phyloP scores from a whole-genome alignment of 2,797 vertebrate species.

The Anolis apletophallus region DNA sequence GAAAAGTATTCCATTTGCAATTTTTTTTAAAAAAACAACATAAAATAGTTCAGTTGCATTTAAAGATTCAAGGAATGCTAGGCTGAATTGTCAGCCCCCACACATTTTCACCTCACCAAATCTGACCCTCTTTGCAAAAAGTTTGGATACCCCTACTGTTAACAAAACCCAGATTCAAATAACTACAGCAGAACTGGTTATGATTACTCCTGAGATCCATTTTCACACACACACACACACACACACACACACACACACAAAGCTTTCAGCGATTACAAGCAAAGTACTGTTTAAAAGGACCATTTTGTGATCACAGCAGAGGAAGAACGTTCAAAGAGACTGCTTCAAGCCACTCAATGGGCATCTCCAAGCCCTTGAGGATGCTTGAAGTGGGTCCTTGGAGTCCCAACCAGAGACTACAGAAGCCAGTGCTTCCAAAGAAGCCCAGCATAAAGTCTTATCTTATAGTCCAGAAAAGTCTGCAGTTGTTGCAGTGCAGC shows the following conservation, averaged over 20 bases:
- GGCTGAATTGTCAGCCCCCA: too few relatives aligned
- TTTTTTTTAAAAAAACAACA: too few relatives aligned
- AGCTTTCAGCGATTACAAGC: not conserved
- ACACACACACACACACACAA: not conserved
- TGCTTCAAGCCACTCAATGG: not conserved
- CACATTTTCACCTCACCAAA: too few relatives aligned
- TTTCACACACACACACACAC: not conserved
- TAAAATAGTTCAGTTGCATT: too few relatives aligned
- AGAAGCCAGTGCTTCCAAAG: not conserved
- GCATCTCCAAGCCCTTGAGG: not conserved
- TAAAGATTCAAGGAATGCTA: too few relatives aligned
- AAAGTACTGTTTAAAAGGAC: not conserved
- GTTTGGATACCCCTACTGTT: not conserved
- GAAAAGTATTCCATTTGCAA: too few relatives aligned
- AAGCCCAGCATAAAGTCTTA: not conserved
- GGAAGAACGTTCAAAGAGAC: not conserved
- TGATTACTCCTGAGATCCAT: not conserved
- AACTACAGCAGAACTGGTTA: not conserved
- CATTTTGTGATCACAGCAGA: not conserved
- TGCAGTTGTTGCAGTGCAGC: not conserved
- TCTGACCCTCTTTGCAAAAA: too few relatives aligned
- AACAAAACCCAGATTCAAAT: not conserved
- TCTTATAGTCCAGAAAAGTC: not conserved
- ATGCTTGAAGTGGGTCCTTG: not conserved
- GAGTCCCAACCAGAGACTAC: not conserved